Base-by-base conservation (phyloP, 2,888 invertebrate genomes). In the Drosophila helvetica region DNA sequence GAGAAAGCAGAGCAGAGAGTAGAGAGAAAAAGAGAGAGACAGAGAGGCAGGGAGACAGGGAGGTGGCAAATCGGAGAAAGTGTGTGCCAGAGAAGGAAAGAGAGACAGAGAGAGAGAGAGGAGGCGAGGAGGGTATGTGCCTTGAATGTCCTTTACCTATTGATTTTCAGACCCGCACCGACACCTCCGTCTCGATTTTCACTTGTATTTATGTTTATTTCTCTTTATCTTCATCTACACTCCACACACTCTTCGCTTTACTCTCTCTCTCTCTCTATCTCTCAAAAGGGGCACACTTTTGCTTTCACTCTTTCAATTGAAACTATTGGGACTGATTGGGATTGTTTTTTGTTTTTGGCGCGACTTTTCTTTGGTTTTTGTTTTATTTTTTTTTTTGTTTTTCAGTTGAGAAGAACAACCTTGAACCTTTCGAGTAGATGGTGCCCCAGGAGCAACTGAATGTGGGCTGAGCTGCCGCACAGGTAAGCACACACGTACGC, bases 371-470 rank as follows among this genome's bases (percentile, higher is more conserved):
- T 30, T 22, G 43, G 6, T 38, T 38, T 5, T 38, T 15, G 19
- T 25, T 47, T 46, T 43, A 3, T 10, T 66, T 27, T 27, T 30
- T 43, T 61, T 67, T 22, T 22, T 5, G 22, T 25, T 43, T 61
- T 67, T 27, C 22, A 33, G 42, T 43, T 54, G 71, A 19, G 45
- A 55, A 51, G 42, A 57, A 80, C 84, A 89, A 86, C 86, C 86
- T 87, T 87, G 86, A 87, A 87, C 89, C 89, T 87, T 89, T 80
- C 74, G 74, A 53, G 46, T 46, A n/a, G 67, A 58, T 47, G 70
- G 47, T 59, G 70, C 51, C 18, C 30, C 17, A 45, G 18, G 59
- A 30, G 46, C 22, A 48, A 38, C 10, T 5, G 53, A 27, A 62
- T 53, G 17, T 27, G 19, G 17, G 38, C 43, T 10, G 33, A 12